Evolutionary conservation across 2,113 vertebrate species (phyloP).

Genomic region (Chrysemys picta): DNA sequence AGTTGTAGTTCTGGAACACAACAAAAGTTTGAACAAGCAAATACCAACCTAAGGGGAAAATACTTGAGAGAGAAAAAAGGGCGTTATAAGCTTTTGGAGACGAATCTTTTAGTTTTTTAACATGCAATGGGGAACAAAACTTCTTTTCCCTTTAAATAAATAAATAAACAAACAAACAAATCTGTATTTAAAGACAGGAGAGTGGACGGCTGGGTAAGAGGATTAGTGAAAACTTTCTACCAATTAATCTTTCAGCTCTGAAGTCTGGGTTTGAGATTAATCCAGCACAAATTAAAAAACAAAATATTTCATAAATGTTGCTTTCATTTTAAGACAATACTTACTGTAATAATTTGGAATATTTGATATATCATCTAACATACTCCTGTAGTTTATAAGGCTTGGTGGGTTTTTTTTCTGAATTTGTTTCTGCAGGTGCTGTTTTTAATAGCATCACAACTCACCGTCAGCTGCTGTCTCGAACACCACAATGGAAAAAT

Average conservation of each 20-base stretch:
- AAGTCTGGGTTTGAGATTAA: constrained; percentile 33
- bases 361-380: background rate
- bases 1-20: constrained; percentile 15
- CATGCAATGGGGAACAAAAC: constrained; percentile 23
- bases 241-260: constrained; percentile 16
- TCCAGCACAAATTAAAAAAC: constrained; percentile 31
- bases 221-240: constrained; percentile 21
- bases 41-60: constrained; percentile 46
- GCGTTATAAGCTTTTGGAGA: constrained; percentile 48
- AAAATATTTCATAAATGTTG: background rate
- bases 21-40: constrained; percentile 34
- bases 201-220: background rate
- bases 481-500: constrained; percentile 29
- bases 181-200: constrained; percentile 19
- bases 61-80: constrained; percentile 40
- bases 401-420: background rate
- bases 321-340: constrained; percentile 33
- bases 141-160: background rate
- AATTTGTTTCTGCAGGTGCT: background rate
- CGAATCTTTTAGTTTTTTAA: constrained; percentile 12
- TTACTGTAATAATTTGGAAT: background rate
- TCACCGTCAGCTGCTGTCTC: constrained; percentile 1
- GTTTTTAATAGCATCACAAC: background rate
- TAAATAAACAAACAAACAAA: constrained; percentile 16
- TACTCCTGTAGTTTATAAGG: background rate